phyloP scores from a whole-genome alignment of 1,140 invertebrate species.

The Heliconius hewitsoni region DNA sequence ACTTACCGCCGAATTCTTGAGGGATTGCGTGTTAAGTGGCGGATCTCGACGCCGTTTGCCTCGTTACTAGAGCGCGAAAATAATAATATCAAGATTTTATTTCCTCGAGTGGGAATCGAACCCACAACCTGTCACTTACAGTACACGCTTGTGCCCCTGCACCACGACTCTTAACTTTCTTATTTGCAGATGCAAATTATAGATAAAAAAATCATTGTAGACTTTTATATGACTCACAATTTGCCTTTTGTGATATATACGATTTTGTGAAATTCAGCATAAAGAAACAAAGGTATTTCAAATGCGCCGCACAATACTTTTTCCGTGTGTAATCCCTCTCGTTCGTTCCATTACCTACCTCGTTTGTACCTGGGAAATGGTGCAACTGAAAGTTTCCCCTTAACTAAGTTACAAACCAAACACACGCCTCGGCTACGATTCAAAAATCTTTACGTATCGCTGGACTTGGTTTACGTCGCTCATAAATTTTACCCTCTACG shows the following conservation, averaged over 20 bases:
- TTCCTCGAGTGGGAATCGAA: too few species aligned
- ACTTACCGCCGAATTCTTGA: too few species aligned
- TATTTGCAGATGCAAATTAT: too few species aligned
- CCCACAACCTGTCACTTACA: too few species aligned
- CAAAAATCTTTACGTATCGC: constrained; percentile 45
- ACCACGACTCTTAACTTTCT: too few species aligned
- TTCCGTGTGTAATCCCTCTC: background rate
- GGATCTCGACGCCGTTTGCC: too few species aligned
- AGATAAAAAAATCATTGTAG: too few species aligned
- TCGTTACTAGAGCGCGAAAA: too few species aligned
- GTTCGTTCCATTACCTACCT: background rate
- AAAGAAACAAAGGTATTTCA: background rate
- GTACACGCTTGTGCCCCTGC: too few species aligned
- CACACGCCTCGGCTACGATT: constrained; percentile 35
- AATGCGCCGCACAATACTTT: background rate
- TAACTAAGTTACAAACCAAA: constrained; percentile 32
- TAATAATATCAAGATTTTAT: too few species aligned
- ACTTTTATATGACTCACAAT: background rate
- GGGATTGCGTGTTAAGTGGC: too few species aligned
- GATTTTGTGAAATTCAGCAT: background rate
- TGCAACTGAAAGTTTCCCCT: constrained; percentile 30
- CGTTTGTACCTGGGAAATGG: constrained; percentile 7
- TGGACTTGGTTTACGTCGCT: constrained; percentile 48
- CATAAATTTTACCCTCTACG: constrained; percentile 47
- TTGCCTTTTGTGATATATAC: too few species aligned